Base-by-base conservation (phyloP, 2,113 vertebrate genomes). In the Orcinus orca region DNA sequence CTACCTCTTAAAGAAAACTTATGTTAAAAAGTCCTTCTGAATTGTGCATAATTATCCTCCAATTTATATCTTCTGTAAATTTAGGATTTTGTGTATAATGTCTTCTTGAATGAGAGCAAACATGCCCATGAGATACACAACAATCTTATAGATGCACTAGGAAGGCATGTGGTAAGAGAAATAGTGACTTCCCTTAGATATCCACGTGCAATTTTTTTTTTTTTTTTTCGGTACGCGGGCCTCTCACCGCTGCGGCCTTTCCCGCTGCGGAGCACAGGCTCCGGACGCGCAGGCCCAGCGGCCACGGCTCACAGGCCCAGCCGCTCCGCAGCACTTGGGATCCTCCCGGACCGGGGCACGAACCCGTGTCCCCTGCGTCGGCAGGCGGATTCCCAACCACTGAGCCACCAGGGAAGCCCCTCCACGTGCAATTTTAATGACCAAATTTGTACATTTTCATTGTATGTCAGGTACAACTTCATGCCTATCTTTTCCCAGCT, bases 391-490 rank as follows among this genome's bases (percentile, higher is more conserved):
- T 47, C 44, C 44, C 44, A 47, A 47, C 44, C 44, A 47, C 44
- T 47, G 44, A 47, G 44, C 44, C 9, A 47, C 44, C 44, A 47
- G 44, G 44, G 44, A 47, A 47, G 44, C 44, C 44, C 44, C 44
- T 6, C n/a, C 20, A 41, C 8, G 50, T 70, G 62, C 77, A 79
- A 58, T 91, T 93, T 84, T 50, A 85, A 71, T 53, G 58, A 85
- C 68, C 85, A 93, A 96, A 94, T 23, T 88, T 84, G 55, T 76
- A 20, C 6, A 15, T 91, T 92, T 92, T 97, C 85, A 47, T 41
- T 41, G 41, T 74, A 79, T n/a, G 12, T 68, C 31, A 90, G 44
- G 18, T 38, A 62, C 29, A 89, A 93, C 53, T 84, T 92, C 26
- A 85, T 77, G 67, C 18, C n/a, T 96, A 17, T 93, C 41, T 92